phyloP scores from a whole-genome alignment of 2,797 vertebrate genomes.

The Labroides dimidiatus region DNA sequence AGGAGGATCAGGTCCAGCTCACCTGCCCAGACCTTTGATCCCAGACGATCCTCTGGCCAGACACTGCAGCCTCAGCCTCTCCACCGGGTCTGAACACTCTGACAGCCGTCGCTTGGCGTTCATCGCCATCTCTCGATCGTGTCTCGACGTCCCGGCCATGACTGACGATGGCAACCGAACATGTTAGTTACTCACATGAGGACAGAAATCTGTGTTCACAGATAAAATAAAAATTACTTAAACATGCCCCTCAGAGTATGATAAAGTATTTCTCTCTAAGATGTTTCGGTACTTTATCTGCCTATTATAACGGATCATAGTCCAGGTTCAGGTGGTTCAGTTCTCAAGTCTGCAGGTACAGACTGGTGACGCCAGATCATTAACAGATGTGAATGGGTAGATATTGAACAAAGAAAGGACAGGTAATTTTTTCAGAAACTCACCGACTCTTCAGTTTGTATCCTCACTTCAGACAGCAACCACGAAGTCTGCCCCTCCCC shows the following conservation, averaged over 20 bases:
- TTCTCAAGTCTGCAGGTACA: too few species aligned
- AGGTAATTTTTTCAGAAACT: not conserved
- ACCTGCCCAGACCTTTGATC: conserved; percentile 96
- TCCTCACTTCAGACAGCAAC: not conserved
- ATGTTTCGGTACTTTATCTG: too few species aligned
- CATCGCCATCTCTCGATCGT: conserved; percentile 89
- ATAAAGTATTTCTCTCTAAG: too few species aligned
- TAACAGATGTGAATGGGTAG: too few species aligned
- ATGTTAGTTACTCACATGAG: not conserved
- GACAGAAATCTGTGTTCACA: not conserved
- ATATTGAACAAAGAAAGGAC: too few species aligned
- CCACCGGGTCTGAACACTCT: conserved; percentile 85
- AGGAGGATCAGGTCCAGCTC: conserved; percentile 7
- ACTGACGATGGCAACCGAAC: not conserved
- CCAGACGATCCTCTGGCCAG: conserved; percentile 90
- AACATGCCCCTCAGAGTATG: too few species aligned
- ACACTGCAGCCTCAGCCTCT: conserved; percentile 90
- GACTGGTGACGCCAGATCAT: too few species aligned
- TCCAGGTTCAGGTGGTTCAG: too few species aligned
- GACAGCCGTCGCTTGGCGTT: conserved; percentile 84
- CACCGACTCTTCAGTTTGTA: not conserved
- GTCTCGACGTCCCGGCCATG: conserved; percentile 92
- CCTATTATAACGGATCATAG: too few species aligned
- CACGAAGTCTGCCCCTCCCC: not conserved
- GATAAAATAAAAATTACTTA: too few species aligned